Conservation (phyloP, 2,113 vertebrate species). For the Fulmarus glacialis region DNA sequence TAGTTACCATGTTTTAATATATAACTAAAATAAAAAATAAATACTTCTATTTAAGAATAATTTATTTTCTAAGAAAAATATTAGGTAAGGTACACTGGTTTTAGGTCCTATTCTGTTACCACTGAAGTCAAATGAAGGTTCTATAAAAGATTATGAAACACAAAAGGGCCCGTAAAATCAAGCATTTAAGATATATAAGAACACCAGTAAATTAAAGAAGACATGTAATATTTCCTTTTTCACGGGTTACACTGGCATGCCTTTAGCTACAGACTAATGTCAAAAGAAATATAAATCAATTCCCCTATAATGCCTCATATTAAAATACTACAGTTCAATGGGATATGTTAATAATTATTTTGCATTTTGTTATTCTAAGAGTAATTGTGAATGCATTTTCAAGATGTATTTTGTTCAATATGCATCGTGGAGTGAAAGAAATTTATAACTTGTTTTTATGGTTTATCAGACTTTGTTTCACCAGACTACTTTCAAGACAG, state of each 20-base stretch:
- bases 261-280: background rate
- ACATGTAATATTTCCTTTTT: background rate
- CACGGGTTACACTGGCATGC: background rate
- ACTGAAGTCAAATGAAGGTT: background rate
- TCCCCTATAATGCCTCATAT: background rate
- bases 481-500: background rate
- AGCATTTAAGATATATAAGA: background rate
- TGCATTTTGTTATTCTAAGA: background rate
- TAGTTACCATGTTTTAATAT: fast-evolving
- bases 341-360: background rate
- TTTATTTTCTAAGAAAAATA: background rate
- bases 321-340: background rate
- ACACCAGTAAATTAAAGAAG: background rate
- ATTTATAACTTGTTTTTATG: background rate
- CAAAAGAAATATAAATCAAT: conserved; percentile 5
- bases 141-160: background rate
- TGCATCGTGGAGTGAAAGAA: background rate
- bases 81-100: background rate
- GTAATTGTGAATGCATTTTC: background rate
- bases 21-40: background rate
- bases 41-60: background rate
- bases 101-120: background rate
- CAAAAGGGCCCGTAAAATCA: background rate
- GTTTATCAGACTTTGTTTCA: background rate
- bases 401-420: background rate